phyloP scores from a whole-genome alignment of 2,113 vertebrate species.

The Egretta garzetta region DNA sequence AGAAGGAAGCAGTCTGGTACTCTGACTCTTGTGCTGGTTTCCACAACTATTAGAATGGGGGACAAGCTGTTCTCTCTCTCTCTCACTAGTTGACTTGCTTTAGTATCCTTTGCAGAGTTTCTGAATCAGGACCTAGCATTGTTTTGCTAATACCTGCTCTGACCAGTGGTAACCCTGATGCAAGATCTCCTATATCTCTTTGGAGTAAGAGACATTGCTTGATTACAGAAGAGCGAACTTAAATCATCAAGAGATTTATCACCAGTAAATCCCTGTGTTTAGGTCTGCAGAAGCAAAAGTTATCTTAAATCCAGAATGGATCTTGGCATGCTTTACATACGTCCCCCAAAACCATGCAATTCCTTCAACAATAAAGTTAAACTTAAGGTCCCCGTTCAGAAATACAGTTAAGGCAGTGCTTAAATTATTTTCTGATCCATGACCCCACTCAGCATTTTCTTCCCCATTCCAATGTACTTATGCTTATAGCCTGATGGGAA shows the following conservation, averaged over 20 bases:
- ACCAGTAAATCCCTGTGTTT: background rate
- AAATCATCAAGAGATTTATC: background rate
- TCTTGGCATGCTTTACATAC: background rate
- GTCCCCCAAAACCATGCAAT: background rate
- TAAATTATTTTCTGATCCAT: background rate
- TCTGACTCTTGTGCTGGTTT: background rate
- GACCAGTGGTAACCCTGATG: background rate
- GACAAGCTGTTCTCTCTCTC: background rate
- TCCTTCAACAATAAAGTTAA: background rate
- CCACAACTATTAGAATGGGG: background rate
- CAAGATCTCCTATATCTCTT: background rate
- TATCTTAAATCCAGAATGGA: background rate
- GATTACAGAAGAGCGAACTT: background rate
- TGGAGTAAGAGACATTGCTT: background rate
- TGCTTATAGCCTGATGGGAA: background rate
- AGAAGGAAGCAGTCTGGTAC: background rate
- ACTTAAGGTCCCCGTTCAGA: background rate
- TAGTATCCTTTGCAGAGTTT: background rate
- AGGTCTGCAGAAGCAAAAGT: background rate
- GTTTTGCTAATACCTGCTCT: background rate
- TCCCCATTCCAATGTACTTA: background rate
- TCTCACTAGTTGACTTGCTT: background rate
- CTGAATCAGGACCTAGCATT: background rate
- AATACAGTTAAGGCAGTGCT: background rate
- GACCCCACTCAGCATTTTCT: background rate